Evolutionary conservation across 2,797 vertebrate species (phyloP).

Genomic region (Tinamus major): DNA sequence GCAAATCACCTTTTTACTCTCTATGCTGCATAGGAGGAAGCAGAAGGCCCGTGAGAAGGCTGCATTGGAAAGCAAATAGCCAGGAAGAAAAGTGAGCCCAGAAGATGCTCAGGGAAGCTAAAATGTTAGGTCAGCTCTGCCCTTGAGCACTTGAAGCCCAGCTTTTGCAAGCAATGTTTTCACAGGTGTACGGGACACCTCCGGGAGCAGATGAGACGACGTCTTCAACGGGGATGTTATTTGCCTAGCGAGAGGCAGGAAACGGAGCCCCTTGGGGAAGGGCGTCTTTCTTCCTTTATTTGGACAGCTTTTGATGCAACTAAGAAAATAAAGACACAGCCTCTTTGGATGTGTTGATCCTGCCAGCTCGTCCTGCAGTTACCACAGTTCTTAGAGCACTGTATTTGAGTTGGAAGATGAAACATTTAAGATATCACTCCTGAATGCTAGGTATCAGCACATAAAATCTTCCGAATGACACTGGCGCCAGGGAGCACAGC

Average conservation of each 20-base stretch:
- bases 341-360: accelerated
- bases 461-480: background rate
- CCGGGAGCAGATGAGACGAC: background rate
- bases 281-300: background rate
- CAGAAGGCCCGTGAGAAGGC: background rate
- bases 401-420: background rate
- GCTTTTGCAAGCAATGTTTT: constrained; percentile 16
- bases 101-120: background rate
- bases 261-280: background rate
- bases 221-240: background rate
- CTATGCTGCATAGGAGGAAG: background rate
- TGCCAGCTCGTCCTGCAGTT: background rate
- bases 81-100: background rate
- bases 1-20: background rate
- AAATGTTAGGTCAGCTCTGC: background rate
- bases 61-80: background rate
- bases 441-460: accelerated
- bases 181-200: background rate
- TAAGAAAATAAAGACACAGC: background rate
- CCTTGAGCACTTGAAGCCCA: background rate
- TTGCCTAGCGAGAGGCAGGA: background rate
- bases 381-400: background rate
- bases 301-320: background rate
- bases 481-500: too few relatives aligned
- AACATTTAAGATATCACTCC: background rate